Base-by-base conservation (phyloP, 1,140 invertebrate species). In the Acarapis woodi region DNA sequence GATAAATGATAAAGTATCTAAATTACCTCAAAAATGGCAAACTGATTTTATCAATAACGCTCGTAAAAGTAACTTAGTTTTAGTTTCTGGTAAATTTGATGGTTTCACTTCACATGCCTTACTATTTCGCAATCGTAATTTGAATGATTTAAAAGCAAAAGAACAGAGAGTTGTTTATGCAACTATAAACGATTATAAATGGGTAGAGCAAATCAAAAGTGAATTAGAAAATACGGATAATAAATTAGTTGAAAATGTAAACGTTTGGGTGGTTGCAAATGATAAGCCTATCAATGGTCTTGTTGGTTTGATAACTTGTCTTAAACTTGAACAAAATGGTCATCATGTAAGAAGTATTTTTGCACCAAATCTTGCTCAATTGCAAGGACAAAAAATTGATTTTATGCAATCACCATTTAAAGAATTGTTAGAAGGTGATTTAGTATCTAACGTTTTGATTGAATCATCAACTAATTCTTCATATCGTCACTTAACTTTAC, bases 241-340 rank as follows among this genome's bases (percentile, higher is more conserved):
- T 8, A 38, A 34, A 12, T 4, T 19, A n/a, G 31, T 36, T 2
- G 14, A 19, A 32, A 31, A 19, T 38, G 36, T 47, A 20, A 42
- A 44, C 24, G n/a, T 49, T 5, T 49, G 48, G 48, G 15, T 49
- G 2, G 24, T 49, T 12, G 37, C 48, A 16, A 37, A 47, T 28
- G 46, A 49, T 25, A 36, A 12, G 16, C 70, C 60, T 49, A n/a
- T 26, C 3, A 48, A 38, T 33, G 83, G 87, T 32, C 61, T 82
- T 19, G 55, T 88, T 30, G 87, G 87, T 30, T 54, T 94, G 44
- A 68, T 73, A 38, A 85, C 77, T 46, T 94, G 87, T 52, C 58
- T 93, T 25, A 70, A 71, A 48, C 64, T 65, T 44, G 85, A 93
- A 58, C 62, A 68, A 6, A 74, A 73, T 34, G 78, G 78, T 32